These are phyloP conservation scores for Dryobota labecula DNA, from an alignment of 2,888 invertebrate genomes.

Conservation along the genomic window DNA sequence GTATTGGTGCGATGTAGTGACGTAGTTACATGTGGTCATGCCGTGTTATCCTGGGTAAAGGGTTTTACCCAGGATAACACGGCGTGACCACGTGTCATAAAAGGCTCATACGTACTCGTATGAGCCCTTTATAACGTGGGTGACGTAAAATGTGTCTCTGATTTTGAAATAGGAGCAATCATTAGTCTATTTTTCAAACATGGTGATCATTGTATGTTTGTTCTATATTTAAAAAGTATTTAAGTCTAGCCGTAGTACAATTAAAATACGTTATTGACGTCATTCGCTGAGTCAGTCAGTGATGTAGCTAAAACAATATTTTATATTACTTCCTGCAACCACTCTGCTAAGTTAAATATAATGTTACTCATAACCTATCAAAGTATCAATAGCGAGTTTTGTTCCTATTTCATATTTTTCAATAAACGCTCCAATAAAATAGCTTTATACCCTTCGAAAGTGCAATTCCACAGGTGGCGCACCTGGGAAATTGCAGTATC, in stretches of 20 bases:
- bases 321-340: accelerated
- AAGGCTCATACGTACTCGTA: no score
- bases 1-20: not conserved
- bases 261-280: not conserved
- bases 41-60: not conserved
- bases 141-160: not conserved
- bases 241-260: not conserved
- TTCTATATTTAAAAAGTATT: not conserved
- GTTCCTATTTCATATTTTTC: not conserved
- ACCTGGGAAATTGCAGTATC: constrained; percentile 13
- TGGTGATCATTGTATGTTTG: not conserved
- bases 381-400: not conserved
- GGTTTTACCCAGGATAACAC: no score
- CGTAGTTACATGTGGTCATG: not conserved
- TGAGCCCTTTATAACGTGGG: not conserved
- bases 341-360: no score
- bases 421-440: not conserved
- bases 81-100: no score
- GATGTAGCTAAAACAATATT: not conserved
- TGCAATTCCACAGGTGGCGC: constrained; percentile 5
- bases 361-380: no score
- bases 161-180: not conserved
- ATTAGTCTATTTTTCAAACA: not conserved
- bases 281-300: not conserved
- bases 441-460: not conserved